Evolutionary conservation across 2,888 invertebrate species (phyloP).

Genomic region (Coelinius sp.): DNA sequence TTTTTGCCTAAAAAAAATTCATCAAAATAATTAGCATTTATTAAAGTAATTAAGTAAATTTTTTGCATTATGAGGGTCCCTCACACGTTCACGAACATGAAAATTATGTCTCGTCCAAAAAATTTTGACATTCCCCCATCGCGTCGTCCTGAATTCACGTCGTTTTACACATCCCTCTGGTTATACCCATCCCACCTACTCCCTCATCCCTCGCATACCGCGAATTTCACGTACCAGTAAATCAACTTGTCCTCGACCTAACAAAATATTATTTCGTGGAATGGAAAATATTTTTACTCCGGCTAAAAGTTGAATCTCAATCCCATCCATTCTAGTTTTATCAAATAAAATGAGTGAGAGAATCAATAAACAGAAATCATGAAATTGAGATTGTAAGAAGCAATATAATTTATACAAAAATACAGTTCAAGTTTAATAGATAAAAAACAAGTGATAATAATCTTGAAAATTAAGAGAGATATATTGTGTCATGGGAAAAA

Average conservation of each 20-base stretch:
- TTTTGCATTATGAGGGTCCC: not conserved
- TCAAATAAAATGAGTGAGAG: too few relatives aligned
- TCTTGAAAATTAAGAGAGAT: conserved; percentile 21
- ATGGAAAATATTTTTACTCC: not conserved
- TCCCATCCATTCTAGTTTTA: too few relatives aligned
- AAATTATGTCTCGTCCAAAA: not conserved
- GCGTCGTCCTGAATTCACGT: not conserved
- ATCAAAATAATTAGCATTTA: too few relatives aligned
- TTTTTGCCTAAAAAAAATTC: too few relatives aligned
- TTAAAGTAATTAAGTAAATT: too few relatives aligned
- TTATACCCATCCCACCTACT: not conserved
- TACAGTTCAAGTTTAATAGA: not conserved
- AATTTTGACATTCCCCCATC: not conserved
- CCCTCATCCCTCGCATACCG: not conserved
- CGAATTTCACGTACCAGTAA: not conserved
- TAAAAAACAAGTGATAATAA: conserved; percentile 10
- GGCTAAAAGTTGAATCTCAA: too few relatives aligned
- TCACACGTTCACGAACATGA: not conserved
- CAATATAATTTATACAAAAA: too few relatives aligned
- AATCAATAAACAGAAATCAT: too few relatives aligned
- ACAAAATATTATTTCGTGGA: not conserved
- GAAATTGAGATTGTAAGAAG: too few relatives aligned
- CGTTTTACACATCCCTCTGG: not conserved
- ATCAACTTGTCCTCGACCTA: not conserved
- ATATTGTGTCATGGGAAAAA: conserved; percentile 50